phyloP scores from a whole-genome alignment of 1,140 invertebrate species.

The Bombus superbus region DNA sequence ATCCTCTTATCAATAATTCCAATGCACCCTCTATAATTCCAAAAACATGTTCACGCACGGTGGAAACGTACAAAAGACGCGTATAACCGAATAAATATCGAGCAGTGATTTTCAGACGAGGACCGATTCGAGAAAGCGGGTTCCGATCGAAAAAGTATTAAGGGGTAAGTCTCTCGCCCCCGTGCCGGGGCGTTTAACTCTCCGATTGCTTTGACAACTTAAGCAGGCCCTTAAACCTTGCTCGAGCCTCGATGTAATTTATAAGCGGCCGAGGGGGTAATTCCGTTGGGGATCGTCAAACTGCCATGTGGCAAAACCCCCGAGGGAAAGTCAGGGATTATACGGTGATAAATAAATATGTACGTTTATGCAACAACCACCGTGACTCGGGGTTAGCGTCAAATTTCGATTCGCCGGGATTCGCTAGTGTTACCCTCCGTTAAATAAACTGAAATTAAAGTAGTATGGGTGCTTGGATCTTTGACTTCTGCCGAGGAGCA shows the following conservation, averaged over 20 bases:
- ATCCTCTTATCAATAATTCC: not conserved
- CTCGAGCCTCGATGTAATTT: constrained; percentile 80
- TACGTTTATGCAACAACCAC: constrained; percentile 75
- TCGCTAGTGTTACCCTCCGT: constrained; percentile 14
- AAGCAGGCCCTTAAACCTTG: constrained; percentile 80
- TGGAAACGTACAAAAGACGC: not conserved
- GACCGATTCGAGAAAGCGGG: constrained; percentile 26
- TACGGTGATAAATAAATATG: constrained; percentile 82
- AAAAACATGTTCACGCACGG: not conserved
- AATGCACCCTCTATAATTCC: not conserved
- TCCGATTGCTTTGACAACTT: constrained; percentile 81
- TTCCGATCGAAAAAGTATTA: constrained; percentile 78
- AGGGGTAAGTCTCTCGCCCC: constrained; percentile 55
- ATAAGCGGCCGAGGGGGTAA: constrained; percentile 72
- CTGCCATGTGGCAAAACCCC: constrained; percentile 81
- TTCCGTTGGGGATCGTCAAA: constrained; percentile 76
- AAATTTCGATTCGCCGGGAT: constrained; percentile 55
- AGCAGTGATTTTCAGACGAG: constrained; percentile 17
- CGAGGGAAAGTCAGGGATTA: constrained; percentile 81
- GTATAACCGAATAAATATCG: not conserved
- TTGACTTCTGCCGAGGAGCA: not conserved
- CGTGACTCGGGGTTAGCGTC: constrained; percentile 69
- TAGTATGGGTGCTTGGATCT: constrained; percentile 20
- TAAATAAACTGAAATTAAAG: constrained; percentile 46
- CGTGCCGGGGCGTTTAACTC: constrained; percentile 76